phyloP scores from a whole-genome alignment of 2,113 vertebrate species.

The Coregonus clupeaformis region DNA sequence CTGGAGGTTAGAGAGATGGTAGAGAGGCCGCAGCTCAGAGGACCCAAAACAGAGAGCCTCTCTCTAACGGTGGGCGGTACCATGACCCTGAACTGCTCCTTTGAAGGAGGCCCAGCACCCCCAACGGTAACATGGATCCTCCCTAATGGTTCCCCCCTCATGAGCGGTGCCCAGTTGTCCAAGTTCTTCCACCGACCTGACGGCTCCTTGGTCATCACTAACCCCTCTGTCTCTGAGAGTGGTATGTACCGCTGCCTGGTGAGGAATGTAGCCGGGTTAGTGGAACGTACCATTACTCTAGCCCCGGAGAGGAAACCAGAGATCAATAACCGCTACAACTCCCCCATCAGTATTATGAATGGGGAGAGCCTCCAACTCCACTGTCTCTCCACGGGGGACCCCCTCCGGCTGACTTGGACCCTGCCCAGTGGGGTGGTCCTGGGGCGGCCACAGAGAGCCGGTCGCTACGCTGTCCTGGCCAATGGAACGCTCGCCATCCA shows the following conservation, averaged over 20 bases:
- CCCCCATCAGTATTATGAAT: conserved; percentile 77
- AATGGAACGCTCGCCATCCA: conserved; percentile 85
- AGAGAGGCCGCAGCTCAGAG: conserved; percentile 67
- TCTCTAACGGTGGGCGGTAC: conserved; percentile 75
- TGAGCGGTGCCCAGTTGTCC: conserved; percentile 62
- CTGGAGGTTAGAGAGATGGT: conserved; percentile 73
- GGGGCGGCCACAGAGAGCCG: conserved; percentile 75
- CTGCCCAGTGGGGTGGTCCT: conserved; percentile 81
- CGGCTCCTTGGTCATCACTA: conserved; percentile 81
- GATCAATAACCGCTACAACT: conserved; percentile 72
- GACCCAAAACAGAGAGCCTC: conserved; percentile 70
- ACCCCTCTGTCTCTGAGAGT: conserved; percentile 73
- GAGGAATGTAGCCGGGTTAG: conserved; percentile 68
- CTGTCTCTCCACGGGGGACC: conserved; percentile 68
- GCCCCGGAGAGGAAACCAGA: conserved; percentile 77
- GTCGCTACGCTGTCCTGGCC: conserved; percentile 76
- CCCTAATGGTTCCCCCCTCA: conserved; percentile 79
- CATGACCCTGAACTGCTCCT: conserved; percentile 85
- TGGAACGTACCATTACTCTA: conserved; percentile 78
- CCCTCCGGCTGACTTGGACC: conserved; percentile 76
- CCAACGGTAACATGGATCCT: conserved; percentile 80
- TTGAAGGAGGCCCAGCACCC: conserved; percentile 61
- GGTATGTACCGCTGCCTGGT: conserved; percentile 86
- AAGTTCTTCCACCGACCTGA: conserved; percentile 79
- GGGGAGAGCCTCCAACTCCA: conserved; percentile 84